Percentiles rank a stretch among this genome's conserved stretches.
Conservation (phyloP, 2,113 vertebrate species). For the Ia io region DNA sequence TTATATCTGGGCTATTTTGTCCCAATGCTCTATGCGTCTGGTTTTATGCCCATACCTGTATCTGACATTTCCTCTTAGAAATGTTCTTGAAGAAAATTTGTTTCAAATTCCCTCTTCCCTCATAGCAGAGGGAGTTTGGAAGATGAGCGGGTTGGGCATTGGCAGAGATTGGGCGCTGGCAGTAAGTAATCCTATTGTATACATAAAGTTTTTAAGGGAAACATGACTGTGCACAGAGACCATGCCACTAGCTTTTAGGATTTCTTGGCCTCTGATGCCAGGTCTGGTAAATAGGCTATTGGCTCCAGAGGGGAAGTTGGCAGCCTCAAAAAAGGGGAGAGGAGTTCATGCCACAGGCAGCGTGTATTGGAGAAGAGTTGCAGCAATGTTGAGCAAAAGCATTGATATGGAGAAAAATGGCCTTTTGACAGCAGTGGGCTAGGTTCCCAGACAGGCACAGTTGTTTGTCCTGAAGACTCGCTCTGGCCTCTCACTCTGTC, state of each 20-base stretch:
- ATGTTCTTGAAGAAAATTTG: constrained; percentile 6
- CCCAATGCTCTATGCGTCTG: neutral
- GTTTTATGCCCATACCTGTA: neutral
- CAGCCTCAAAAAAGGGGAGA: constrained; percentile 2
- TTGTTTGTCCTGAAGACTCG: neutral
- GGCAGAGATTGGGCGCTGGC: neutral
- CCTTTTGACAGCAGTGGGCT: constrained; percentile 38
- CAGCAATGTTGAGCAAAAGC: constrained; percentile 57
- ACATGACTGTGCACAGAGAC: neutral
- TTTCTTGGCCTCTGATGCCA: constrained; percentile 8
- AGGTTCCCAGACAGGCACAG: neutral
- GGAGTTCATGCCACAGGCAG: constrained; percentile 27
- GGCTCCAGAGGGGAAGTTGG: constrained; percentile 39
- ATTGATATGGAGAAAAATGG: constrained; percentile 52
- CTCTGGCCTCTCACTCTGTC: neutral
- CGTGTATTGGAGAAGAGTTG: constrained; percentile 9
- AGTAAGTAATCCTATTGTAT: neutral
- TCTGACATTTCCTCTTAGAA: neutral
- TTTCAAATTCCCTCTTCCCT: neutral
- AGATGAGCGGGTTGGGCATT: neutral
- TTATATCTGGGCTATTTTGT: neutral
- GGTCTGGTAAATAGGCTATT: constrained; percentile 53
- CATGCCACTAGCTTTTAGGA: neutral
- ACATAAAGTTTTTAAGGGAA: constrained; percentile 24
- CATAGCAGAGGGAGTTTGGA: neutral